Evolutionary conservation across 2,797 vertebrate genomes (phyloP), one percentile per base, ranked within the genome.

Genomic region (Phrynocephalus guinanensis): DNA sequence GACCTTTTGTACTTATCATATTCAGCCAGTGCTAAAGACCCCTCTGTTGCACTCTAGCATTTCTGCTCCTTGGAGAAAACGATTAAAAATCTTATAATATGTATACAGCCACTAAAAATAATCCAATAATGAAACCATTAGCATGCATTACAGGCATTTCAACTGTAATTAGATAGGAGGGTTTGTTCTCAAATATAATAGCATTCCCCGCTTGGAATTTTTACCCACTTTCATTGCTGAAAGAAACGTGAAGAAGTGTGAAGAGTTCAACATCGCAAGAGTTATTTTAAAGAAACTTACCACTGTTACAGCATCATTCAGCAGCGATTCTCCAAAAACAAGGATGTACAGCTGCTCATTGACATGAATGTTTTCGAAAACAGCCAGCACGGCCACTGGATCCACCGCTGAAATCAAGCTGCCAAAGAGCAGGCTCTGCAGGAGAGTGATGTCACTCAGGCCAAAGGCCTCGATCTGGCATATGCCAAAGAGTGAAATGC

Each of bases 281-380:
- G 11, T 11, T 75, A 78, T 68, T 52, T 86, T 73, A 79, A 75
- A 9, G 24, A 56, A 88, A 95, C 98, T 98, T 96, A 99, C 99
- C 98, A 99, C 99, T 86, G 98, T 99, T 94, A 99, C 97, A 0
- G 98, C 99, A 52, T 99, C 99, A 9, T 98, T 99, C 94, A 99
- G 97, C 93, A 99, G 96, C 44, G 98, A 99, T 93, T 99, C 99
- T 60, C 99, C 98, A 67, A 99, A 99, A 84, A 98, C 98, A 94
- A 99, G 96, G 86, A 99, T 99, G 93, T 99, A 98, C 92, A 99
- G 98, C 94, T 99, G 98, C 94, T 99, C 99, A 0, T 99, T 98
- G 89, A 99, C 97, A 0, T 97, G 98, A 90, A 99, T 97, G 56
- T 99, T 98, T 96, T 99, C 98, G 44, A 99, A 99, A 92, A 99